Base-by-base conservation (phyloP, 2,797 vertebrate species). In the Sparus aurata region DNA sequence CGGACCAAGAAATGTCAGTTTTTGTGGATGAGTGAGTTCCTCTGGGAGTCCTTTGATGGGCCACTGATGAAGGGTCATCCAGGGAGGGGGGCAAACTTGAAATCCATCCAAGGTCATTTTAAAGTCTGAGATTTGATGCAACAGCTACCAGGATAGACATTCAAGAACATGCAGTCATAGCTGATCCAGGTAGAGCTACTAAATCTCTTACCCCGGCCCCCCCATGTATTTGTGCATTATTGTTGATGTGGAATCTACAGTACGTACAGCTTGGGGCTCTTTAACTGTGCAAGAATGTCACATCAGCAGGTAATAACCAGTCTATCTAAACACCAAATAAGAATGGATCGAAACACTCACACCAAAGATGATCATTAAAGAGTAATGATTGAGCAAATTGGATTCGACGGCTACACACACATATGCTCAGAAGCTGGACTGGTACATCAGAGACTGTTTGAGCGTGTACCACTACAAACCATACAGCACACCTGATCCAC, bases 51-150 rank as follows among this genome's bases (percentile, higher is more conserved):
- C 16, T 47, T 67, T 49, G 22, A 30, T 12, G 54, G 60, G 65
- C 73, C 69, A 77, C 69, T 27, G 46, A 63, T 34, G 50, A 50
- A 1, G 8, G 38, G 38, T 38, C 38, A 25, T 23, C 23, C 49
- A 20, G 12, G 49, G 59, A 23, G 49, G 17, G 49, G 49, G 23
- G 49, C 20, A n/a, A n/a, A 12, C 3, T 4, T 5, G 12, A 23
- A 22, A 57, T 30, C 16, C 15, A 30, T 57, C 25, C 23, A 57
- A 7, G 10, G 27, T 17, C 25, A 18, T 55, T 55, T 55, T 34
- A 34, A 58, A 38, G 18, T 38, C 18, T 38, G 18, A 7, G 18
- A 18, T 59, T 20, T 59, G 4, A n/a, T n/a, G 30, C 57, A 59
- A n/a, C 57, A 20, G 20, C 17, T 12, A 59, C 10, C 57, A 20